Base-by-base conservation (phyloP, 2,888 invertebrate species). In the Augiades crinisus region DNA sequence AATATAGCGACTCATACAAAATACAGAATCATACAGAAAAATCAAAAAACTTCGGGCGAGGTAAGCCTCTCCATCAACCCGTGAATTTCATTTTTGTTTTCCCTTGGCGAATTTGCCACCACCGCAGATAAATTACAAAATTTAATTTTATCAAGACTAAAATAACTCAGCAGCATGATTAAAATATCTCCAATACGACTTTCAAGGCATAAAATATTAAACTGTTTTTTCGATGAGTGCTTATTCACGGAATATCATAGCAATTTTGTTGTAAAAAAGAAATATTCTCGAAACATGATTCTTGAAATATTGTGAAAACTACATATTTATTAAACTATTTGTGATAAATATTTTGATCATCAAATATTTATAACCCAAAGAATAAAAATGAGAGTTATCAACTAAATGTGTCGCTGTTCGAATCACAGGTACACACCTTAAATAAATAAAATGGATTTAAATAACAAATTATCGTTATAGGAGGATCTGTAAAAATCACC, bases 41-140 rank as follows among this genome's bases (percentile, higher is more conserved):
- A 30, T 30, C 30, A 12, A 30, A 12, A 30, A 5, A 12, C 1
- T 12, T 27, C 3, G 5, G 5, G 30, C 14, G 27, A 3, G 16
- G 27, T 14, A 16, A 41, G 27, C 7, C 27, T 16, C 17, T 31
- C 19, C 31, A 43, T 31, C 17, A 31, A 19, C 12, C 12, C 21
- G 30, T 30, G 19, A 31, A 31, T 31, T 43, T 43, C 43, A 43
- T 43, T 31, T 43, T 19, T 43, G 43, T 43, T 43, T 43, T 44
- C 44, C 44, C 43, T 21, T 13, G 21, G 21, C 21, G 31, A 33
- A 33, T 21, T 21, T 21, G 21, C 21, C 6, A 44, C 44, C 21
- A 13, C 33, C 21, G 13, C 21, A n/a, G 16, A 40, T 14, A 16
- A 34, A 40, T 31, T 16, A 19, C 45, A 13, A 45, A 45, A 52